Percentiles rank a stretch among this genome's conserved stretches.
Conservation (phyloP, 2,113 vertebrate genomes). For the Platichthys flesus region DNA sequence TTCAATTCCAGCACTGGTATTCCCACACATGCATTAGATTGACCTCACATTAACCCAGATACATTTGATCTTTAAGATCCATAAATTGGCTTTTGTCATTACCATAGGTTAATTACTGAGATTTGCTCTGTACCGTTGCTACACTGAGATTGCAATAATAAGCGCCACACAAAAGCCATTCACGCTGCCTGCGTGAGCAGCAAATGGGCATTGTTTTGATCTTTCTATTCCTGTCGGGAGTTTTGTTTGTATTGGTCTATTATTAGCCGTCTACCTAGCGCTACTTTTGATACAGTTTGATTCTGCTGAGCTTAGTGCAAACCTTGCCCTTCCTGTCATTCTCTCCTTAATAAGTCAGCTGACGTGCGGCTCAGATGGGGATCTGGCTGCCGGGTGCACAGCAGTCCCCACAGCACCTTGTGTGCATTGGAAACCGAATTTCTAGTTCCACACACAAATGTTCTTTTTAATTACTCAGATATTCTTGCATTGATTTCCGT, state of each 20-base stretch:
- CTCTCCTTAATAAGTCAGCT: constrained; percentile 58
- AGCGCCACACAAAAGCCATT: constrained; percentile 76
- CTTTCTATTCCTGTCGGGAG: constrained; percentile 71
- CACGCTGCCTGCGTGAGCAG: constrained; percentile 66
- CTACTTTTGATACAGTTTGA: constrained; percentile 68
- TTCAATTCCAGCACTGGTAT: constrained; percentile 72
- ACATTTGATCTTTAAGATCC: constrained; percentile 84
- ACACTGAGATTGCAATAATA: constrained; percentile 78
- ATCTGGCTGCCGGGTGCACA: constrained; percentile 31
- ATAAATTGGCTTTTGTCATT: constrained; percentile 83
- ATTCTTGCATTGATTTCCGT: not conserved
- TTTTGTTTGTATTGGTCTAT: constrained; percentile 77
- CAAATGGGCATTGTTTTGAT: constrained; percentile 80
- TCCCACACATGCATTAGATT: constrained; percentile 79
- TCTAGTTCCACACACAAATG: not conserved
- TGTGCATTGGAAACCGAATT: not conserved
- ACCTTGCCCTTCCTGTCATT: constrained; percentile 81
- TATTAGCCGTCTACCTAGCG: constrained; percentile 63
- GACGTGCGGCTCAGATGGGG: constrained; percentile 49
- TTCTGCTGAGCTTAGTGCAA: constrained; percentile 65
- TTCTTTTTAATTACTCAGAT: not conserved
- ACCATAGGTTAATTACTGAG: constrained; percentile 83
- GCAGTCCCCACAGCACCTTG: constrained; percentile 40
- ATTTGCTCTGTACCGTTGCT: constrained; percentile 77
- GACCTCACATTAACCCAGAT: constrained; percentile 82